Percentiles rank a stretch among this genome's conserved stretches.
These are phyloP conservation scores for Ophthalmolycus amberensis DNA, from an alignment of 2,113 vertebrate genomes.

Conservation along the genomic window DNA sequence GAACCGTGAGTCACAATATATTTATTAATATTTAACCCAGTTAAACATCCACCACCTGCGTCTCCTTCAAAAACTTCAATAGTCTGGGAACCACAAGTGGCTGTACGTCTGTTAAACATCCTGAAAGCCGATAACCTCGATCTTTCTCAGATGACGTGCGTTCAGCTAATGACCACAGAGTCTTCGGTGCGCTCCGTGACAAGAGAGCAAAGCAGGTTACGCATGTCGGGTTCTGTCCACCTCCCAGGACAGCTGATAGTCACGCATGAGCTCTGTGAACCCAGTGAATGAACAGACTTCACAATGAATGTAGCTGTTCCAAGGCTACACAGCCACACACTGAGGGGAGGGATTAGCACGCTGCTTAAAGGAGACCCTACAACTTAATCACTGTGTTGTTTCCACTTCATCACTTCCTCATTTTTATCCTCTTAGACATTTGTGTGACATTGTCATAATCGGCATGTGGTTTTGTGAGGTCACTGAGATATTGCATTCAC, in stretches of 20 bases:
- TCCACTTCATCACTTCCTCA: too few species aligned
- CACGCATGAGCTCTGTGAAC: conserved; percentile 1
- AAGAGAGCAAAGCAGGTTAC: conserved; percentile 33
- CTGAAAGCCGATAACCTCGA: conserved; percentile 40
- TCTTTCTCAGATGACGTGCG: conserved; percentile 36
- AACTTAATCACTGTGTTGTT: not conserved
- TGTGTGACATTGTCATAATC: too few species aligned
- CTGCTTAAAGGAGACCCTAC: not conserved
- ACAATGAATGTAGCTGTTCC: conserved; percentile 1
- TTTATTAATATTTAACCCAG: too few species aligned
- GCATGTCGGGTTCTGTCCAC: conserved; percentile 8
- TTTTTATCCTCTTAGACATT: too few species aligned
- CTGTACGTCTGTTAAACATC: conserved; percentile 1
- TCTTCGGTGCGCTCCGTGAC: conserved; percentile 25
- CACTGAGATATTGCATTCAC: too few species aligned
- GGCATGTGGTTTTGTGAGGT: too few species aligned
- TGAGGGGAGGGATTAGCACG: not conserved
- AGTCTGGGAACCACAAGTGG: not conserved
- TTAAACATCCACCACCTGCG: too few species aligned
- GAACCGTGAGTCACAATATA: too few species aligned
- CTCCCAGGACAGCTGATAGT: conserved; percentile 40
- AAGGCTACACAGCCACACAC: not conserved
- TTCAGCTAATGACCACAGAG: not conserved
- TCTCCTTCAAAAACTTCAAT: too few species aligned
- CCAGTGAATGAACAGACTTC: not conserved